Base-by-base conservation (phyloP, 2,888 invertebrate species). In the Sinopyrophorus schimmeli region DNA sequence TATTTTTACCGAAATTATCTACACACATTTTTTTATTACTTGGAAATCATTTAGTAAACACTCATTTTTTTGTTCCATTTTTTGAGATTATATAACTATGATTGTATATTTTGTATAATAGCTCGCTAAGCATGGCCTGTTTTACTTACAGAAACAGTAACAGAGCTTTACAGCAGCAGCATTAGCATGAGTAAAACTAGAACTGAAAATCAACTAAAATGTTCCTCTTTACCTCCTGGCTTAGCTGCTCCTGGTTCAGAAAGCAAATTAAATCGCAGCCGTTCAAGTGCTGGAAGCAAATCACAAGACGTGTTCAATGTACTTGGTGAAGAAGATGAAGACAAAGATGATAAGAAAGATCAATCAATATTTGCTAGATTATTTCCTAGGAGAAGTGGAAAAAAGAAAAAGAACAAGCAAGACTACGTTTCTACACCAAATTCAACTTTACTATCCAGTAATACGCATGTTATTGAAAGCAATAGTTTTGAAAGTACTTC, bases 321-420 rank as follows among this genome's bases (percentile, higher is more conserved):
- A 2, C 54, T 68, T 5, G 66, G 64, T 10, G 71, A 70, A 53
- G 68, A 64, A 38, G 66, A 69, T 5, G 72, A 76, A 48, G 70
- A 71, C 23, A 69, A 67, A 50, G 67, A 65, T 5, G 60, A 60
- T 18, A 65, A 63, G 53, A 78, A 84, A 71, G 77, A 82, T 65
- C 74, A 80, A 66, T 76, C 79, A 53, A 81, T 83, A 68, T 82
- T 87, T 65, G 83, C 83, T 44, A 77, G 87, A 54, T 70, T 87
- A 40, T 76, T 87, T 27, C 76, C 84, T 24, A 77, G 87, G 58
- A 82, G 84, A 61, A 87, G 86, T 42, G 86, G 83, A 17, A 85
- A 86, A 65, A 85, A 86, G 68, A 82, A 83, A 50, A 81, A 84
- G 20, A 74, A 72, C 47, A 72, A 70, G 0, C 76, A 76, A 24